Evolutionary conservation across 2,797 vertebrate genomes (phyloP), one percentile per base, ranked within the genome.

Genomic region (Sciurus vulgaris): DNA sequence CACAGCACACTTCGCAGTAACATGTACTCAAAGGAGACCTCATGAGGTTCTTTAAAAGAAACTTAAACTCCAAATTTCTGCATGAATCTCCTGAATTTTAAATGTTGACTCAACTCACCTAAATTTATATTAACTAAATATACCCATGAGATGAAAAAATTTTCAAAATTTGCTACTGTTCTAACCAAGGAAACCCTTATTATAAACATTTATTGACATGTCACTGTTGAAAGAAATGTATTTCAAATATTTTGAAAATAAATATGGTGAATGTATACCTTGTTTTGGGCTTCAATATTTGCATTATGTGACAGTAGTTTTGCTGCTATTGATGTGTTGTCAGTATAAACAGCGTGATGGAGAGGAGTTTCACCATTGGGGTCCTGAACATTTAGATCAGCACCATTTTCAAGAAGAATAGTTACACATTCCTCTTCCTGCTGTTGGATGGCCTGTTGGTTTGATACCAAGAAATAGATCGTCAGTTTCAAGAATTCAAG

Each of bases 381-480:
- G 38, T 99, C 99, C 91, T 95, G 95, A 82, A 99, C 91, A 93
- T 99, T 99, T 0, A 99, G 98, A 35, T 99, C 98, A 0, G 99
- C 99, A 44, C 99, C 98, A 10, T 98, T 98, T 70, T 99, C 98
- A 74, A 99, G 98, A 38, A 38, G 38, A 87, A 99, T 5, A 79
- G 65, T 96, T 69, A 98, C 98, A 89, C 99, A 99, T 63, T 97
- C 93, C 82, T 99, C 99, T 83, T 99, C 98, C 89, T 99, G 99
- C 95, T 99, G 98, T 83, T 99, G 99, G 49, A 99, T 98, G 22
- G 56, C 56, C 56, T 59, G 56, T 59, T 59, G 56, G 56, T 59
- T 22, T 26, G 5, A 24, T 59, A 59, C 20, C 56, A 59, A 59
- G 56, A 59, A 59, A 59, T 59, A 10, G 56, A 59, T 26, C 26